Evolutionary conservation across 2,888 invertebrate genomes (phyloP), one percentile per base, ranked within the genome.

Genomic region (Papilio gigon): DNA sequence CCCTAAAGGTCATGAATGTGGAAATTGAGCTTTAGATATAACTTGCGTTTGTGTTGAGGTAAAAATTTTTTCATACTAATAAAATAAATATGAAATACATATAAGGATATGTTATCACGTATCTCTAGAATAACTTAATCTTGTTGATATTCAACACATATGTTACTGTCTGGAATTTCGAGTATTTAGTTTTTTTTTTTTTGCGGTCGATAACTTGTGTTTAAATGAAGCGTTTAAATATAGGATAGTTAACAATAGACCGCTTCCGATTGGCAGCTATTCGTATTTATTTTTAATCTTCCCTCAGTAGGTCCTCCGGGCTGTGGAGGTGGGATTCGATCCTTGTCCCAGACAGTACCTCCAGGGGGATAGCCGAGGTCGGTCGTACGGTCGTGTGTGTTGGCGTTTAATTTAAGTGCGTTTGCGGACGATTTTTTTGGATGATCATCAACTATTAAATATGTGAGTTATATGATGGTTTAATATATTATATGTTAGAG

Each of bases 211-310:
- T n/a, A n/a, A n/a, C n/a, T n/a, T n/a, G n/a, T n/a, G n/a, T 25
- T 9, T 20, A 27, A 25, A 20, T 27, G 30, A 44, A 62, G 5
- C 5, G 9, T 27, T 27, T 12, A 8, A 37, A 37, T 25, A 58
- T 42, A 58, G 33, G 33, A 22, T 20, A 5, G 3, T 37, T 53
- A 65, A 65, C 27, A 59, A 59, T 30, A 58, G 9, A 17, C 22
- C 44, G 50, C 25, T 60, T 60, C 8, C 47, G 58, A 62, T 67
- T 58, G 37, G 22, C 40, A 56, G 60, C 61, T 62, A 68, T n/a
- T n/a, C n/a, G n/a, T n/a, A n/a, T 59, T 60, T 64, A 68, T 68
- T 64, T 68, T 64, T 64, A 64, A 64, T 68, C 68, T 64, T 64
- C 59, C 47, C 59, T 59, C 11, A 40, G 12, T 37, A 56, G 56